Evolutionary conservation across 2,888 invertebrate genomes (phyloP), one percentile per base, ranked within the genome.

Genomic region (Diplolepis rosae): DNA sequence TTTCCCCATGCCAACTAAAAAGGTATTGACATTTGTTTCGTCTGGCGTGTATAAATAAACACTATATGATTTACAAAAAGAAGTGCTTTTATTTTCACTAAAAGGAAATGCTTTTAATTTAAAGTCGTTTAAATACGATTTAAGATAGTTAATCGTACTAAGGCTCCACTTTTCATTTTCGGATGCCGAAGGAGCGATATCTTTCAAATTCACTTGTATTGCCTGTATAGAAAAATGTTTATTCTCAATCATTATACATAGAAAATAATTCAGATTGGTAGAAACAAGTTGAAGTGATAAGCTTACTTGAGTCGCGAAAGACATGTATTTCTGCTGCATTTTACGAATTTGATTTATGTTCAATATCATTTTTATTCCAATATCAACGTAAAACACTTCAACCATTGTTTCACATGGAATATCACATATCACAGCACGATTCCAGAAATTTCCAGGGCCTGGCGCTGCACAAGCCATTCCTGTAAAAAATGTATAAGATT

Each of bases 331-430:
- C 5, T 85, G 85, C 9, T 88, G 88, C 15, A 94, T 85, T 69
- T 89, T 89, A 51, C 91, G 89, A 52, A 94, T 87, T 48, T 88
- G 83, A 22, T 88, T 83, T 89, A 91, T 92, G 54, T 90, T 87
- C 65, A 92, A 88, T 1, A 86, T 85, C 68, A 90, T 88, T 11
- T 79, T 83, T 67, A 88, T 88, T 42, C 95, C 95, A 80, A 88
- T 89, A 89, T 95, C 95, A 0, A 94, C 92, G 73, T 92, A 91
- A 76, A 89, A 88, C 30, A 94, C 91, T 54, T 90, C 89, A 27
- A 93, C 92, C 84, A 83, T 89, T 80, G 89, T 88, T 9, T 86
- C 80, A 0, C 89, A 89, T 2, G 90, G 88, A 1, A 32, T 42
- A 13, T 61, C 70, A 28, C 56, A 15, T 5, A 91, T 83, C 45